Conservation (phyloP, 2,113 vertebrate species). For the Poecile atricapillus region DNA sequence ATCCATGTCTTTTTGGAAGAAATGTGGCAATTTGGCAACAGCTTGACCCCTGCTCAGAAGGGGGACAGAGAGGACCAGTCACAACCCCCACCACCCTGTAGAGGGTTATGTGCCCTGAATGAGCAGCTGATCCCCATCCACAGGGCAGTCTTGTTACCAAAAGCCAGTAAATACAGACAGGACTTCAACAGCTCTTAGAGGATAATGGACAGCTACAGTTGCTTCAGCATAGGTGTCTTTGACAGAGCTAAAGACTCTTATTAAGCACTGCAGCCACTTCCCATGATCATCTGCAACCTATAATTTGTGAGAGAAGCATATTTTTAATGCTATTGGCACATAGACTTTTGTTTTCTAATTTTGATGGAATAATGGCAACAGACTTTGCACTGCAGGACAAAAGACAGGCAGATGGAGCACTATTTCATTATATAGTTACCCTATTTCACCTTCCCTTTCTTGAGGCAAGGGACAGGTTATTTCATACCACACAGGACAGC, state of each 20-base stretch:
- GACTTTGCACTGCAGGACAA: neutral
- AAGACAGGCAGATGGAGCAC: neutral
- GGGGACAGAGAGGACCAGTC: neutral
- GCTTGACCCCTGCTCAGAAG: neutral
- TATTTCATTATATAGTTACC: neutral
- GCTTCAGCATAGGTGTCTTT: neutral
- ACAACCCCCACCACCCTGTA: neutral
- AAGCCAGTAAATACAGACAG: neutral
- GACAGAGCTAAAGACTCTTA: neutral
- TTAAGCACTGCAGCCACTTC: neutral
- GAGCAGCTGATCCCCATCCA: neutral
- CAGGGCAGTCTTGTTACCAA: neutral
- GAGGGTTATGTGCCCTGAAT: neutral
- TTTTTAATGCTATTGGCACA: neutral
- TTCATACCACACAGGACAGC: neutral
- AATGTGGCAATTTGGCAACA: neutral
- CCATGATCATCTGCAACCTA: neutral
- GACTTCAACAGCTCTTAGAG: neutral
- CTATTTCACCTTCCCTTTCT: neutral
- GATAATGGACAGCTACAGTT: neutral
- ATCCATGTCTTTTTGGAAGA: neutral
- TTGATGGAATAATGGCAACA: neutral
- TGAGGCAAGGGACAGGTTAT: neutral
- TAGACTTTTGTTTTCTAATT: neutral
- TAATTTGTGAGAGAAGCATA: neutral